Base-by-base conservation (phyloP, 2,888 invertebrate genomes). In the Hirtodrosophila trivittata region DNA sequence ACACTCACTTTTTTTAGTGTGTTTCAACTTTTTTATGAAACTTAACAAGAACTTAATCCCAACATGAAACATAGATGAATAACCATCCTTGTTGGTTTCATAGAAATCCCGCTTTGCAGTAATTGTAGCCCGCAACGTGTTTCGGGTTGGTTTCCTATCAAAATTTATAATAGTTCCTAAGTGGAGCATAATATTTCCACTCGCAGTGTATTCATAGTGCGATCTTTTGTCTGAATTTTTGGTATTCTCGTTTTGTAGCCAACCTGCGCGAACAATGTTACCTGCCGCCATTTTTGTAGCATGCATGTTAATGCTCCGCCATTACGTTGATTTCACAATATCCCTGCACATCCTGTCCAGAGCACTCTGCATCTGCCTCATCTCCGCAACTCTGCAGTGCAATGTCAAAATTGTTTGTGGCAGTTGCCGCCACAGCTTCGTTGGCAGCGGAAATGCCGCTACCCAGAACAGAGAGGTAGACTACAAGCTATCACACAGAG, bases 301-400 rank as follows among this genome's bases (percentile, higher is more conserved):
- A 63, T 69, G 77, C 77, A 80, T 77, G 77, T 77, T 83, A 83
- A 83, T 75, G 82, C 69, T 64, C 59, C 76, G 67, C 86, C 82
- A 80, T 81, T 86, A 75, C 86, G 80, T 83, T 86, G 84, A 81
- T 81, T 81, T 86, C 80, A 81, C 81, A 81, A 86, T 86, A 83
- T 86, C 84, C 84, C 75, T 80, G 76, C 80, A 83, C 84, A 81
- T 81, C 84, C 81, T 81, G 84, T 73, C 69, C 69, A 30, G 54
- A 43, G 74, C 81, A 83, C 50, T 62, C 57, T 47, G 50, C 28
- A 16, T 13, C 30, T 32, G 58, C 62, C 51, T n/a, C 57, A 33
- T 39, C 39, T 49, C 47, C 28, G 64, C 63, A 59, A 59, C 65
- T 52, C 63, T 33, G 67, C 58, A 77, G 56, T 55, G 82, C 72